Evolutionary conservation across 2,797 vertebrate genomes (phyloP).

Genomic region (Ammospiza maritima): DNA sequence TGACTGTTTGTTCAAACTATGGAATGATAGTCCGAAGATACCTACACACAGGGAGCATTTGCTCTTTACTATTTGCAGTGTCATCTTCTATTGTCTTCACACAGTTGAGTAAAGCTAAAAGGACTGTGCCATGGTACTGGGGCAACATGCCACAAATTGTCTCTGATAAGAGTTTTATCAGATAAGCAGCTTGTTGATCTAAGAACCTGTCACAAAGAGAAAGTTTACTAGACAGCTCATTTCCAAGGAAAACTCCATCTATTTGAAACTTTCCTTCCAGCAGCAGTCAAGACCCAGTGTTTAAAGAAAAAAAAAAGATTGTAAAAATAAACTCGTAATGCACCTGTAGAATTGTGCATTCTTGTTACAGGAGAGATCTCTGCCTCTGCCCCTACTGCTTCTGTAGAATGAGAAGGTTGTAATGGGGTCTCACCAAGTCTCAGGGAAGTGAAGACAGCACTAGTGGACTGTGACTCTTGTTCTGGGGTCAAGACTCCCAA

Average conservation of each 20-base stretch:
- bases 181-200: slow-evolving; percentile 1
- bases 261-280: neutral
- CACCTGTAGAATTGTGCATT: neutral
- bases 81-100: neutral
- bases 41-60: neutral
- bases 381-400: neutral
- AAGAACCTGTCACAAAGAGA: neutral
- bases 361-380: neutral
- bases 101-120: neutral
- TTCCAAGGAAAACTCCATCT: neutral
- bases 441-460: neutral
- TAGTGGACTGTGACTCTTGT: neutral
- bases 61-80: neutral
- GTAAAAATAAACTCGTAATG: neutral
- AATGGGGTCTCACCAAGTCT: neutral
- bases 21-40: neutral
- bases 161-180: slow-evolving; percentile 10
- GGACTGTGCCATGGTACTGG: neutral
- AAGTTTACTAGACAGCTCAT: neutral
- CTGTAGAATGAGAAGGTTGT: neutral
- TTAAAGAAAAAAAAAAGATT: neutral
- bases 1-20: neutral
- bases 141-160: neutral
- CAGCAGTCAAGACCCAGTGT: neutral
- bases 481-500: neutral